phyloP scores from a whole-genome alignment of 2,113 vertebrate species.

The Hippocampus comes region DNA sequence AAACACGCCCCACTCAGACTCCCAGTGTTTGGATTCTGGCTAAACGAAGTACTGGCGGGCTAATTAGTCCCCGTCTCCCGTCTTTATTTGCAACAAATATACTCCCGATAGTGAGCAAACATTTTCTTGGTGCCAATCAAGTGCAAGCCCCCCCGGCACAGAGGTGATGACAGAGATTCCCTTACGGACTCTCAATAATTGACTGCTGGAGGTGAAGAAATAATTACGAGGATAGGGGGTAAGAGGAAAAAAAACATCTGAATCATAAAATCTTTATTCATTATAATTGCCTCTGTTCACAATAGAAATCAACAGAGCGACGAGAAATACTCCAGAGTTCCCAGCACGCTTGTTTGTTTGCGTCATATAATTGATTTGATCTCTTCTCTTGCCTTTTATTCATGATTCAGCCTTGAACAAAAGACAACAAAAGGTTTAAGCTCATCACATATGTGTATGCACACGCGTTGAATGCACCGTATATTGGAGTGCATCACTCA shows the following conservation, averaged over 20 bases:
- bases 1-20: not conserved
- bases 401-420: no score
- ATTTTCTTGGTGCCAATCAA: not conserved
- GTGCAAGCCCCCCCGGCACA: not conserved
- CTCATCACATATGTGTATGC: no score
- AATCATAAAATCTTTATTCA: not conserved
- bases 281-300: no score
- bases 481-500: no score
- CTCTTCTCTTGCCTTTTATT: not conserved
- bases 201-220: not conserved
- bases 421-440: no score
- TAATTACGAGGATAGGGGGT: not conserved
- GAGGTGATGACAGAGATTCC: not conserved
- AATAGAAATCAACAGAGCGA: not conserved
- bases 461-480: no score
- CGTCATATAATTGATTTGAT: not conserved
- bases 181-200: not conserved
- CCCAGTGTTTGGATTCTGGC: not conserved
- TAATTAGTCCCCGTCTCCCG: not conserved
- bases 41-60: not conserved
- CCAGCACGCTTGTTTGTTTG: no score
- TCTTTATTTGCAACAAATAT: not conserved
- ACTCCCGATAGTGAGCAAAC: not conserved
- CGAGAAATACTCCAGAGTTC: not conserved
- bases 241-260: not conserved